Evolutionary conservation across 2,888 invertebrate genomes (phyloP).

Genomic region (Crioceris asparagi): DNA sequence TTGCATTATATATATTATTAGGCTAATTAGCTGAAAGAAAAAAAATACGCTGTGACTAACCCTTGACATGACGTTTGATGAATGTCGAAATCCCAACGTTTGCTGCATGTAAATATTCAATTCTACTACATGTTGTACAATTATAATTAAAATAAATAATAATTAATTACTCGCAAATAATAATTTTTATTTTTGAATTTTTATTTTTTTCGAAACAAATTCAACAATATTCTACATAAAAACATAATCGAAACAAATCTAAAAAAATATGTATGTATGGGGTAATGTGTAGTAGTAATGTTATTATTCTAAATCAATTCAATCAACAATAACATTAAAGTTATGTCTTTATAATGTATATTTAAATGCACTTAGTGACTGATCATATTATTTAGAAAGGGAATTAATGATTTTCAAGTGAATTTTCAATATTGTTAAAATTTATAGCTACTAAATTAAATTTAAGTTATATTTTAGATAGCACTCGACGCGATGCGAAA

Average conservation of each 20-base stretch:
- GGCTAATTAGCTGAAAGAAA: constrained; percentile 9
- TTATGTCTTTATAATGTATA: neutral
- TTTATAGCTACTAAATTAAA: no score
- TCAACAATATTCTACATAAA: constrained; percentile 22
- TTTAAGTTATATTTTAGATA: no score
- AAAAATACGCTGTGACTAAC: constrained; percentile 30
- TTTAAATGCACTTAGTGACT: neutral
- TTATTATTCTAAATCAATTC: no score
- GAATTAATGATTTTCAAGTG: no score
- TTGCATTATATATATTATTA: constrained; percentile 14
- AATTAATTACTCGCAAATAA: no score
- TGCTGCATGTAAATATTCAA: constrained; percentile 35
- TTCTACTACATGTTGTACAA: constrained; percentile 9
- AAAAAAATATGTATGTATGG: constrained; percentile 14
- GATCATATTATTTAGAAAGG: no score
- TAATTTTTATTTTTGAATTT: no score
- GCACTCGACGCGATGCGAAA: no score
- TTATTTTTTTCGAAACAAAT: constrained; percentile 25
- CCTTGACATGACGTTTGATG: constrained; percentile 37
- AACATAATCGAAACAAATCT: constrained; percentile 23
- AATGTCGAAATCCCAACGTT: constrained; percentile 36
- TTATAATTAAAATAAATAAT: no score
- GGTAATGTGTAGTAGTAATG: no score
- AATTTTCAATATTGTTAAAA: no score
- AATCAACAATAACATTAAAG: no score